Evolutionary conservation across 2,113 vertebrate species (phyloP), one percentile per base, ranked within the genome.

Genomic region (Coregonus clupeaformis): DNA sequence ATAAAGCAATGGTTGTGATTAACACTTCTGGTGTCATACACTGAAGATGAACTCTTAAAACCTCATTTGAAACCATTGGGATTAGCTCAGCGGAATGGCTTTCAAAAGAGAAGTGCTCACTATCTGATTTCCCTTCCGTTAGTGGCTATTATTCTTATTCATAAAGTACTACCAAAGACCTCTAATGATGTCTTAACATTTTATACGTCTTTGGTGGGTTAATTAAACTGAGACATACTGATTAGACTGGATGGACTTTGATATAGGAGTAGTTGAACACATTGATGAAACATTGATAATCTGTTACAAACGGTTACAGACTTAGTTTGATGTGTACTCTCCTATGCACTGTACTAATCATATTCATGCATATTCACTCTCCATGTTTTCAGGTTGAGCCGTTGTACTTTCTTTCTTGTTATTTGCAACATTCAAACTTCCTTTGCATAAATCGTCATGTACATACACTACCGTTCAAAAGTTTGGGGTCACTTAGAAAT

Each of bases 1-100:
- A 63, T 80, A 68, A 81, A 77, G 68, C 74, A 72, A 76, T 77
- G 70, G 84, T 75, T 16, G 16, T 52, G 49, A 52, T 65, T 86
- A 84, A 81, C 71, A 81, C 80, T 75, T 62, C 79, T 74, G 80
- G 80, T 74, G 75, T 82, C 71, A 80, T 63, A 74, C 69, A 16
- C 52, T 72, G 69, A 70, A 70, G 36, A 45, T 60, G 67, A 80
- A 72, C 63, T 78, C 62, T 45, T 47, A 4, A 59, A 76, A 30
- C 66, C 27, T 14, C 76, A 52, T 45, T 55, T 68, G 27, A 30
- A 80, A 65, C 45, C 69, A 42, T 32, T 69, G 47, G 73, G 77
- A 77, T 76, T 72, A 52, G 75, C 55, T 72, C 65, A 30, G 12
- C 32, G 70, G 72, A 68, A 55, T 55, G 67, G 55, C 68, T 42